phyloP scores from a whole-genome alignment of 2,797 vertebrate genomes.

The Chaetophractus vellerosus region DNA sequence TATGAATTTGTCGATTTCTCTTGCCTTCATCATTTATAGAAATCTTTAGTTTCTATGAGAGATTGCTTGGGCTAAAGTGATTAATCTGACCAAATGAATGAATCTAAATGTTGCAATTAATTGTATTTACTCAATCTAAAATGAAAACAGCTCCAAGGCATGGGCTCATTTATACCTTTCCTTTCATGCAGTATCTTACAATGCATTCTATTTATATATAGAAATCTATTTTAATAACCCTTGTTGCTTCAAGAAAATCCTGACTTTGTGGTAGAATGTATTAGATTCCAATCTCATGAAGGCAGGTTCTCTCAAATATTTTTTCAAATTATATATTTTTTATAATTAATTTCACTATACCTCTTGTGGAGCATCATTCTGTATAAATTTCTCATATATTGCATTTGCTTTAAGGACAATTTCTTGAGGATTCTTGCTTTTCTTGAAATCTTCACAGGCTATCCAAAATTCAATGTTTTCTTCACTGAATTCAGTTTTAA shows the following conservation, averaged over 20 bases:
- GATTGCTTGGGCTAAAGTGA: neutral
- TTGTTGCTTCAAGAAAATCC: neutral
- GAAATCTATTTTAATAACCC: neutral
- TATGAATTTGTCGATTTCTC: neutral
- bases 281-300: neutral
- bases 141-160: slow-evolving; percentile 13
- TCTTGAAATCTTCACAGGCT: slow-evolving; percentile 97
- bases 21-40: neutral
- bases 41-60: neutral
- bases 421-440: slow-evolving; percentile 91
- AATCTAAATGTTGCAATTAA: neutral
- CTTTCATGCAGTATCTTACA: neutral
- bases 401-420: slow-evolving; percentile 93
- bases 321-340: slow-evolving; percentile 15
- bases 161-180: neutral
- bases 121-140: neutral
- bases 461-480: slow-evolving; percentile 99
- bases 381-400: slow-evolving; percentile 95
- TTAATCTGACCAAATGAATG: neutral
- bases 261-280: slow-evolving; percentile 9
- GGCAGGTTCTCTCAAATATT: neutral
- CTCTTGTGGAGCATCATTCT: slow-evolving; percentile 96
- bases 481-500: slow-evolving; percentile 97
- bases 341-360: slow-evolving; percentile 87
- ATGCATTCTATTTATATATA: neutral